Evolutionary conservation across 2,113 vertebrate genomes (phyloP), one percentile per base, ranked within the genome.

Genomic region (Narcine bancroftii): DNA sequence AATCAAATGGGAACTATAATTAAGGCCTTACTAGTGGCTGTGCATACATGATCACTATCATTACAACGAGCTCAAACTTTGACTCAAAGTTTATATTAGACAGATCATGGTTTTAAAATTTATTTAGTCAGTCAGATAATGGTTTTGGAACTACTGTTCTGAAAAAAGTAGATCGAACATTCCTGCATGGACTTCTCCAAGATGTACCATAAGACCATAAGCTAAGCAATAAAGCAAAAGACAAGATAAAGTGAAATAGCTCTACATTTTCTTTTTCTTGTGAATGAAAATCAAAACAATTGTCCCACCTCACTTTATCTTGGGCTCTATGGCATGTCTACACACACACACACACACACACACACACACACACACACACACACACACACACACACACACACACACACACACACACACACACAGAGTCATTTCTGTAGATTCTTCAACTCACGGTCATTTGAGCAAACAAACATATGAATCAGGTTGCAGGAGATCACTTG

Each of bases 31-130:
- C n/a, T n/a, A n/a, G n/a, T n/a, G n/a, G n/a, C n/a, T n/a, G n/a
- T n/a, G n/a, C n/a, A n/a, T n/a, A n/a, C n/a, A n/a, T n/a, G n/a
- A n/a, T n/a, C n/a, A n/a, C n/a, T n/a, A n/a, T n/a, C 17, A 21
- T 69, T 87, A 21, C 60, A 5, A 87, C 33, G 53, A 36, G n/a
- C n/a, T 36, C 33, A 60, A 60, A 87, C 81, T 87, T 87, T 29
- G 50, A 63, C 53, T 60, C 15, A 36, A 56, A 6, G 19, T 87
- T 60, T 53, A 63, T 19, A 60, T 87, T 87, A 87, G 56, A 87
- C 81, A 87, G 81, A 87, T 60, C n/a, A 21, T 87, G 81, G 53
- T n/a, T 63, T 87, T 60, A 87, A 83, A 87, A 87, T 87, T 60
- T 69, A 69, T 69, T 69, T 69, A n/a, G 66, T 87, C 56, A 87